Percentiles rank a stretch among this genome's conserved stretches.
These are phyloP conservation scores for Ryuthela nishihirai DNA, from an alignment of 2,888 invertebrate species.

Conservation along the genomic window DNA sequence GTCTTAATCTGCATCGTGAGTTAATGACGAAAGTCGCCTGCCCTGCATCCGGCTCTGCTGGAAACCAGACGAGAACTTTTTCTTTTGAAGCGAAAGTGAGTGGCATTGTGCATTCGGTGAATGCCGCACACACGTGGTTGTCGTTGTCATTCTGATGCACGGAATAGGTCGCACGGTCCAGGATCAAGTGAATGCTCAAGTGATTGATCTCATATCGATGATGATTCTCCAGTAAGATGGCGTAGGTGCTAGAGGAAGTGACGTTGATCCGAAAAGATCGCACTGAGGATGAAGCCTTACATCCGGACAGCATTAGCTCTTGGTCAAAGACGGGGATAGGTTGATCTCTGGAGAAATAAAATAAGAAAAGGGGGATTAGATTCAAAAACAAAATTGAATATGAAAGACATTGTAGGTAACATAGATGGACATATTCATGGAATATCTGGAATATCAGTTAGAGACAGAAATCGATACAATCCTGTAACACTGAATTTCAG, in stretches of 20 bases:
- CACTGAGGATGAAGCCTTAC: neutral
- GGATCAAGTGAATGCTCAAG: conserved; percentile 1
- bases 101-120: conserved; percentile 30
- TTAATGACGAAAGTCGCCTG: conserved; percentile 11
- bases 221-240: conserved; percentile 14
- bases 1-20: conserved; percentile 21
- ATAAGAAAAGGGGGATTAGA: neutral
- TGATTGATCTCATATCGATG: neutral
- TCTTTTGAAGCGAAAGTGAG: conserved; percentile 13
- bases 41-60: conserved; percentile 22
- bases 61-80: conserved; percentile 12
- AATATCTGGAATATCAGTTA: too few relatives aligned
- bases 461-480: too few relatives aligned
- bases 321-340: neutral
- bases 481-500: too few relatives aligned
- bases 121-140: conserved; percentile 23
- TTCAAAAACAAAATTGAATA: too few relatives aligned
- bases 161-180: conserved; percentile 14
- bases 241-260: conserved; percentile 7
- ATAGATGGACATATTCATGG: too few relatives aligned
- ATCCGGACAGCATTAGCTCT: neutral
- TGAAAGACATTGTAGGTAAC: too few relatives aligned
- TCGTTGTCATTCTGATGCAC: conserved; percentile 9
- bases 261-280: conserved; percentile 12
- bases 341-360: neutral